These are phyloP conservation scores for Rhea americana DNA, from an alignment of 2,113 vertebrate genomes.

Conservation along the genomic window DNA sequence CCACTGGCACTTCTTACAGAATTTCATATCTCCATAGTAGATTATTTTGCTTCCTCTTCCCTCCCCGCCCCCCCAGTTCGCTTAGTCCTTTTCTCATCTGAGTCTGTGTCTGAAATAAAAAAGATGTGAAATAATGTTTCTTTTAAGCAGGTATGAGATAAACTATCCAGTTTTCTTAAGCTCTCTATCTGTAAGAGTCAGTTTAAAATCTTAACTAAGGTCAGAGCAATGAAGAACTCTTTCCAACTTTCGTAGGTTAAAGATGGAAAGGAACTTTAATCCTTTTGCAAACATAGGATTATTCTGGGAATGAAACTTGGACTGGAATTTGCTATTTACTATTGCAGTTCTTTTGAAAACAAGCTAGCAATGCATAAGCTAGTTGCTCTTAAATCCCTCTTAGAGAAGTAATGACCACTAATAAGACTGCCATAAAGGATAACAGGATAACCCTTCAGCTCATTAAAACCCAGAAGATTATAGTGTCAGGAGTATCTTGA, in stretches of 20 bases:
- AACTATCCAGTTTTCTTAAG: neutral
- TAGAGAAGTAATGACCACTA: neutral
- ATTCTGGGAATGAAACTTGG: neutral
- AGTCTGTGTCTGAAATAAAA: neutral
- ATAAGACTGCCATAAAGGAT: neutral
- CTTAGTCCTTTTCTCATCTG: neutral
- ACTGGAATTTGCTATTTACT: neutral
- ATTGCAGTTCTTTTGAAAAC: neutral
- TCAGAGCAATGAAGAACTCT: neutral
- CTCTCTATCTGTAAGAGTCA: neutral
- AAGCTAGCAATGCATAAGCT: neutral
- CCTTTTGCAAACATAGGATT: neutral
- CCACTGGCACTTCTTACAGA: neutral
- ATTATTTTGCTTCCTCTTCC: neutral
- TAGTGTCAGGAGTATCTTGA: neutral
- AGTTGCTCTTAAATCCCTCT: neutral
- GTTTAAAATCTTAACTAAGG: neutral
- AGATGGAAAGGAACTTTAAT: constrained; percentile 9
- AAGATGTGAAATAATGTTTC: constrained; percentile 4
- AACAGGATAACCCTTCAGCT: neutral
- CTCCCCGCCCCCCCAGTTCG: neutral
- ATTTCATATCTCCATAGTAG: neutral
- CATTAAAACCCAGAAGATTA: neutral
- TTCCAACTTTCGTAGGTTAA: neutral
- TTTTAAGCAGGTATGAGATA: neutral